Evolutionary conservation across 2,888 invertebrate genomes (phyloP).

Genomic region (Taphrorychus bicolor): DNA sequence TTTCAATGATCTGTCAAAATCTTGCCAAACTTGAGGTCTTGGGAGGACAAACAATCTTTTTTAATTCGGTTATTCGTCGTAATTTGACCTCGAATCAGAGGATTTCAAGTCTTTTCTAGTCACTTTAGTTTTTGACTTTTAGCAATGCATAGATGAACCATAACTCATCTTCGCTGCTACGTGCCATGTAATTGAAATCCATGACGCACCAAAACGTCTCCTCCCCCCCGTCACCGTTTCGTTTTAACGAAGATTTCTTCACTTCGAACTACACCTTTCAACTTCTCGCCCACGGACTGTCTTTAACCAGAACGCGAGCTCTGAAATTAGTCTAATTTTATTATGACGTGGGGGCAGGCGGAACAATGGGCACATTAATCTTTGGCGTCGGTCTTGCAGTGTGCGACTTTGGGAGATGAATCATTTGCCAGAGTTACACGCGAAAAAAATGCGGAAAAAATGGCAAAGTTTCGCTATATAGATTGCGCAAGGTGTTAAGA

Average conservation of each 20-base stretch:
- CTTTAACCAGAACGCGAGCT: slow-evolving; percentile 1
- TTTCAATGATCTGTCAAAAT: too few species aligned
- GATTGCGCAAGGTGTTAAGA: slow-evolving; percentile 54
- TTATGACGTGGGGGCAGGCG: slow-evolving; percentile 9
- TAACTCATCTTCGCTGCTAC: too few species aligned
- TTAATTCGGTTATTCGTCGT: too few species aligned
- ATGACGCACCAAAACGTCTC: background rate
- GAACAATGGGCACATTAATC: slow-evolving; percentile 16
- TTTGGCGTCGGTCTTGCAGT: slow-evolving; percentile 1
- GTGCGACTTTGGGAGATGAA: background rate
- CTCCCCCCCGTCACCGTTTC: background rate
- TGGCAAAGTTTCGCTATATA: background rate
- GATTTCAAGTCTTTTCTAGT: too few species aligned
- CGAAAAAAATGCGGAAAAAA: background rate
- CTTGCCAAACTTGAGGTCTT: too few species aligned
- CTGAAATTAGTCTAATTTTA: slow-evolving; percentile 16
- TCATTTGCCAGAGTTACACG: background rate
- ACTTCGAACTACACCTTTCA: slow-evolving; percentile 15
- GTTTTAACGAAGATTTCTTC: slow-evolving; percentile 3
- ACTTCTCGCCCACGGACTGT: slow-evolving; percentile 8
- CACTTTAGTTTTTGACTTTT: too few species aligned
- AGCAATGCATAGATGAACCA: too few species aligned
- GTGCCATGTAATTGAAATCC: too few species aligned
- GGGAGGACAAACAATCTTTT: too few species aligned
- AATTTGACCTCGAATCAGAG: too few species aligned